Evolutionary conservation across 2,888 invertebrate genomes (phyloP).

Genomic region (Germaria angustata): DNA sequence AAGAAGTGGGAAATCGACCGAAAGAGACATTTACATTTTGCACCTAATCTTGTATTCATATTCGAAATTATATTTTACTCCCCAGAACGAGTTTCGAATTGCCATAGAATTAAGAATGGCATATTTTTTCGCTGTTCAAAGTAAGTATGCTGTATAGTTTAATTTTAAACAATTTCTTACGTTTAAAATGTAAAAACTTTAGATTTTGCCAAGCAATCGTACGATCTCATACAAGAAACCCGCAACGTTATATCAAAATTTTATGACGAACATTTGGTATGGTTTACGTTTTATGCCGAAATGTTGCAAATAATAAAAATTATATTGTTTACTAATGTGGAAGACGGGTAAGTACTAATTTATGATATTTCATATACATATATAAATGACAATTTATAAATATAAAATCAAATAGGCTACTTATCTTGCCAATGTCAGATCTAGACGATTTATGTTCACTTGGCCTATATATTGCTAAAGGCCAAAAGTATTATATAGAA

Average conservation of each 20-base stretch:
- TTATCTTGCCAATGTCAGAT: constrained; percentile 33
- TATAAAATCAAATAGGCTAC: constrained; percentile 19
- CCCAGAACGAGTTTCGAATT: constrained; percentile 68
- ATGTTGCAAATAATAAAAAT: constrained; percentile 66
- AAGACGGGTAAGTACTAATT: constrained; percentile 57
- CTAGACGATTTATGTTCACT: constrained; percentile 59
- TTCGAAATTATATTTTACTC: constrained; percentile 62
- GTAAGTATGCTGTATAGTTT: constrained; percentile 57
- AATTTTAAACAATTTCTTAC: neutral
- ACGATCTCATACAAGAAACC: constrained; percentile 64
- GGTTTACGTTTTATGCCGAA: constrained; percentile 66
- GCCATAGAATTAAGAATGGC: constrained; percentile 66
- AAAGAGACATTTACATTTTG: constrained; percentile 65
- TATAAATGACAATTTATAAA: neutral
- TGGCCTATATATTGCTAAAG: constrained; percentile 62
- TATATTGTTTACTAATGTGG: constrained; percentile 62
- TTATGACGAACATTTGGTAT: constrained; percentile 57
- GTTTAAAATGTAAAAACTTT: neutral
- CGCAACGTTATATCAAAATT: constrained; percentile 24
- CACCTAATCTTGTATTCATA: constrained; percentile 68
- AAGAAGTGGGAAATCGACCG: constrained; percentile 29
- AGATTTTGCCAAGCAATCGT: constrained; percentile 70
- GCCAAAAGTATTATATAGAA: constrained; percentile 48
- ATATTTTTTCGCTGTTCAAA: constrained; percentile 69
- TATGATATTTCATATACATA: neutral